Conservation (phyloP, 2,113 vertebrate species). For the Chloropsis hardwickii region DNA sequence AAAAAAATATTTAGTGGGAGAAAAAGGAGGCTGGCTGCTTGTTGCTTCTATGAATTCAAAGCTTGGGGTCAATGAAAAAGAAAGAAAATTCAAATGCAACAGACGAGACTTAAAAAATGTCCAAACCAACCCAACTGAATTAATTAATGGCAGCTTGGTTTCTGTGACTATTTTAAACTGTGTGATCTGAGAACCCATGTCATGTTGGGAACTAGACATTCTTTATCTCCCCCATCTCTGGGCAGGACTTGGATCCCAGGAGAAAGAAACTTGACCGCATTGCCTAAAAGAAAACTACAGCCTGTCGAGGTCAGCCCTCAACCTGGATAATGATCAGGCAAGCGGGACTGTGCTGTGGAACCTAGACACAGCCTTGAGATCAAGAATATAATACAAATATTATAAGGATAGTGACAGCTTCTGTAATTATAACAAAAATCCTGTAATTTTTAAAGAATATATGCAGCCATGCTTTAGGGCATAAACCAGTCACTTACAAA, state of each 20-base stretch:
- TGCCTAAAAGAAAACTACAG: not conserved
- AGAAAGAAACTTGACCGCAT: not conserved
- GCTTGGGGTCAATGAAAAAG: rapidly evolving
- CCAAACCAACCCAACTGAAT: not conserved
- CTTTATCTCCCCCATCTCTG: not conserved
- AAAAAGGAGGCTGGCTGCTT: not conserved
- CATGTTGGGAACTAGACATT: not conserved
- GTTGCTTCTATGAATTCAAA: not conserved
- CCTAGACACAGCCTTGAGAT: slow-evolving; percentile 2
- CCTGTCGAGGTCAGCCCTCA: slow-evolving; percentile 21
- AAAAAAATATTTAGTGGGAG: not conserved
- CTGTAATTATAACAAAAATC: not conserved
- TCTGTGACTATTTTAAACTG: not conserved
- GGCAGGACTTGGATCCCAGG: not conserved
- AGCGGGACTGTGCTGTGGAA: not conserved
- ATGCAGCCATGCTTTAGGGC: slow-evolving; percentile 27
- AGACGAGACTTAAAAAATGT: not conserved
- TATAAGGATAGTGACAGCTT: slow-evolving; percentile 21
- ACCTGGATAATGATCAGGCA: slow-evolving; percentile 22
- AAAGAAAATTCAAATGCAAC: not conserved
- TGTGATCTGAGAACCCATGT: not conserved
- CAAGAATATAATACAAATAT: not conserved
- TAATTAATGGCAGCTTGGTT: not conserved
- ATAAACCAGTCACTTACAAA: slow-evolving; percentile 15
- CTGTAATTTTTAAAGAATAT: slow-evolving; percentile 2